Conservation (phyloP, 2,113 vertebrate genomes). For the Oxyura jamaicensis region DNA sequence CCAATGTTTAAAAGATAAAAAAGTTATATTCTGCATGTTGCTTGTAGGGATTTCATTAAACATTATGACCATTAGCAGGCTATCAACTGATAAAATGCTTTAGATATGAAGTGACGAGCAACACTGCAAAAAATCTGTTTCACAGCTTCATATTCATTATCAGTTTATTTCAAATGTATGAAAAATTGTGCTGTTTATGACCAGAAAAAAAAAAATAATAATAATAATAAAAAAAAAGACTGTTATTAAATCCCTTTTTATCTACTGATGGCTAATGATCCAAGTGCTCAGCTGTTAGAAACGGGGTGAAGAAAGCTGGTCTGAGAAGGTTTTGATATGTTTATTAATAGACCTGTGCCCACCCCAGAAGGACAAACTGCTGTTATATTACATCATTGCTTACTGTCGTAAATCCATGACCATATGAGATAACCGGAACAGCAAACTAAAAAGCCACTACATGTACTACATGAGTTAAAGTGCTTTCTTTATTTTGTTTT, state of each 20-base stretch:
- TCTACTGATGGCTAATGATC: background rate
- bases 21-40: background rate
- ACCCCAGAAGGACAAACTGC: background rate
- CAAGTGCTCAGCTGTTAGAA: background rate
- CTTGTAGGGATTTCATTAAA: background rate
- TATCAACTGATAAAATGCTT: background rate
- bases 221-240: background rate
- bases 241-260: background rate
- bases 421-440: rapidly evolving
- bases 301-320: background rate
- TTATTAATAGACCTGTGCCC: background rate
- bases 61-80: background rate
- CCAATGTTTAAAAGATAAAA: background rate
- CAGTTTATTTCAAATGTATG: background rate
- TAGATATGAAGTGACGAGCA: background rate
- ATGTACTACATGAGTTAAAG: background rate
- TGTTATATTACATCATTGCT: background rate
- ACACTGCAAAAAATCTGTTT: background rate
- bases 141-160: background rate
- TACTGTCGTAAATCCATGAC: background rate
- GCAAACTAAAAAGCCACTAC: background rate
- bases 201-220: background rate
- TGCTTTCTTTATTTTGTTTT: background rate
- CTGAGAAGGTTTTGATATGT: background rate
- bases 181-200: background rate